Base-by-base conservation (phyloP, 1,140 invertebrate species). In the Hesperophylax magnus region DNA sequence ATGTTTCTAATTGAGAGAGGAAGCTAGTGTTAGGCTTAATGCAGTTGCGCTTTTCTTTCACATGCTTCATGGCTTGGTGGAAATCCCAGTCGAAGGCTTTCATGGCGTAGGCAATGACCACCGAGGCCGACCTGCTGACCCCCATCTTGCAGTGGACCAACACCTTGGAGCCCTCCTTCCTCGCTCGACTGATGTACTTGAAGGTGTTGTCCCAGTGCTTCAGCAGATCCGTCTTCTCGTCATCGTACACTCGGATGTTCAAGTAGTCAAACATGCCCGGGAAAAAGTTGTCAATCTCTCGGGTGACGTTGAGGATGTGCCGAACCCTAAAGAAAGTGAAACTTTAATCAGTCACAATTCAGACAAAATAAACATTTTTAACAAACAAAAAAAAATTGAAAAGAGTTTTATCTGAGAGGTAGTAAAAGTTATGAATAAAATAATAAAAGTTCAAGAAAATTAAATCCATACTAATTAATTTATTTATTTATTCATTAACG, bases 201-300 rank as follows among this genome's bases (percentile, higher is more conserved):
- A 95, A 98, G 22, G 98, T 99, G 86, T 97, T 94, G 86, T 99
- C 97, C 97, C 98, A 99, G 87, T 99, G 95, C 88, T 97, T 97
- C 5, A 99, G 90, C 77, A 99, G 91, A 89, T 99, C 97, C 56
- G 98, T 98, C 87, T 97, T 97, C 87, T 99, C 98, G 86, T 97
- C 97, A 87, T 99, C 98, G 87, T 97, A 98, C 8, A 99, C 98
- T 82, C 98, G 94, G 77, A 99, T 94, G 88, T 99, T 99, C 84
- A 96, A 91, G 86, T 99, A 99, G 87, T 97, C 94, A 88, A 99
- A 99, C 89, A 96, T 96, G 22, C 97, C 97, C 22, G 98, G 98
- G 88, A 99, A 99, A 89, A 99, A 99, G 90, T 99, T 99, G 89
- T 99, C 98, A 83, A 99, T 99, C 91, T 99, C 98, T 86, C 96